A percentile compares a stretch with the other conserved stretches of the same genome.
Conservation (phyloP, 2,113 vertebrate genomes). For the Anolis sagrei region DNA sequence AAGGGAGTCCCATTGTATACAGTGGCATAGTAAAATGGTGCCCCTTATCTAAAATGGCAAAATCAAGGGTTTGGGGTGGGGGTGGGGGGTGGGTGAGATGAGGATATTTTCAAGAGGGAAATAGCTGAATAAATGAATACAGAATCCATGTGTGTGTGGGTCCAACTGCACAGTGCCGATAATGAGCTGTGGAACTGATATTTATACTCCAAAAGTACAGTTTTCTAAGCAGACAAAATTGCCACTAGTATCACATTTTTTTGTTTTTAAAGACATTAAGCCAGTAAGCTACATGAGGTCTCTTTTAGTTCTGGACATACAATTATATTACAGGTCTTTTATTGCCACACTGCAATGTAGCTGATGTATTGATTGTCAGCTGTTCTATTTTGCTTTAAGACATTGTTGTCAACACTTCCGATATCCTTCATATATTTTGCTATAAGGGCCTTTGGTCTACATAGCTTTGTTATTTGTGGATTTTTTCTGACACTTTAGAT, state of each 20-base stretch:
- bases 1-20: no score
- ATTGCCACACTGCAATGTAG: background rate
- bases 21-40: no score
- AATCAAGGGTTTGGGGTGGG: no score
- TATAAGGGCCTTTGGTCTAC: constrained; percentile 1
- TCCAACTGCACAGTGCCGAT: no score
- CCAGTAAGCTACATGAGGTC: no score
- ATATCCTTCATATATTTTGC: background rate
- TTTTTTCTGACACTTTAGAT: constrained; percentile 14
- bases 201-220: constrained; percentile 8
- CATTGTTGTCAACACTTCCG: constrained; percentile 3
- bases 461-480: background rate
- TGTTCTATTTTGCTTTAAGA: background rate
- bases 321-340: constrained; percentile 18
- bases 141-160: no score
- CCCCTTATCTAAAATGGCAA: no score
- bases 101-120: no score
- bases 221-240: background rate
- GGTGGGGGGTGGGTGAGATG: no score
- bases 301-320: no score
- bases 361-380: constrained; percentile 17
- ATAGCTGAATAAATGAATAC: no score
- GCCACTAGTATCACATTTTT: background rate
- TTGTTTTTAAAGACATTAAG: background rate
- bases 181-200: background rate